Conservation (phyloP, 1,140 invertebrate species). For the Drosophila tropicalis region DNA sequence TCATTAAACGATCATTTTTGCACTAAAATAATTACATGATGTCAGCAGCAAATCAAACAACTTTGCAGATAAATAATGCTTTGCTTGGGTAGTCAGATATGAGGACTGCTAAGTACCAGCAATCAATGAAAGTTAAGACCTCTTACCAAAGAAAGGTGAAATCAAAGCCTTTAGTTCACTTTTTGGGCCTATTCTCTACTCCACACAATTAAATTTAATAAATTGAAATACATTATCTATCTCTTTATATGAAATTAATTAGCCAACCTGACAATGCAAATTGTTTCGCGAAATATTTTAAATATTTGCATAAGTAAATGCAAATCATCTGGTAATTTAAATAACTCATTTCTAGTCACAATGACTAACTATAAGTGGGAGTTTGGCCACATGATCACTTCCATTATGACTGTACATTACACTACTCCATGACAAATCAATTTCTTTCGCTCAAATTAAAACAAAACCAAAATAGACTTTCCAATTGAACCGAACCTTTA, state of each 20-base stretch:
- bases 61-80: conserved; percentile 30
- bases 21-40: conserved; percentile 72
- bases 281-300: not conserved
- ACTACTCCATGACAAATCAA: conserved; percentile 13
- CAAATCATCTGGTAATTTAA: not conserved
- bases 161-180: not conserved
- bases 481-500: conserved; percentile 15
- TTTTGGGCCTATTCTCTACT: too few species aligned
- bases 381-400: not conserved
- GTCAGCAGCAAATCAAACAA: conserved; percentile 49
- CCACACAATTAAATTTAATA: too few species aligned
- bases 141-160: not conserved
- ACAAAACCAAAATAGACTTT: conserved; percentile 12
- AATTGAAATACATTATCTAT: not conserved
- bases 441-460: conserved; percentile 9
- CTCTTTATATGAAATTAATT: not conserved
- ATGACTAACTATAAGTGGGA: not conserved
- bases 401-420: conserved; percentile 1
- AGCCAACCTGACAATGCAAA: not conserved
- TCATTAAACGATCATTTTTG: conserved; percentile 45
- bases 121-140: not conserved
- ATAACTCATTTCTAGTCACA: not conserved
- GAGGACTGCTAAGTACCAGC: not conserved
- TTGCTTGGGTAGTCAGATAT: not conserved
- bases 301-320: not conserved